Conservation (phyloP, 2,888 invertebrate genomes). For the Aporophyla nigra region DNA sequence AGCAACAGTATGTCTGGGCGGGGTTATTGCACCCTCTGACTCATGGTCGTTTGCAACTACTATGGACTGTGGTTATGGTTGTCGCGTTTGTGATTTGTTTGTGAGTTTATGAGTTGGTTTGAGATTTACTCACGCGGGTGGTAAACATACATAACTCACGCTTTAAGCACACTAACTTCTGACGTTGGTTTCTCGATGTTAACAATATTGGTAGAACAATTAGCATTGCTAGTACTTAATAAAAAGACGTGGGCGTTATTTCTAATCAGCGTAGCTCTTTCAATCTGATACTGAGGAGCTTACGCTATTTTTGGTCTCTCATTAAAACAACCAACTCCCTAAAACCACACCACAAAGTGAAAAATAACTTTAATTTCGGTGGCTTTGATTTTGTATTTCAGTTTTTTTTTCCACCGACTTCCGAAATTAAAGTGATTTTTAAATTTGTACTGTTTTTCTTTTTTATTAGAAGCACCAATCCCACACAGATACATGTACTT, state of each 20-base stretch:
- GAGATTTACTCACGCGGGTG: constrained; percentile 17
- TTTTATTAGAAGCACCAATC: too few species aligned
- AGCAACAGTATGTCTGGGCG: constrained; percentile 74
- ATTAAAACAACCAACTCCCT: neutral
- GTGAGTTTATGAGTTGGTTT: constrained; percentile 54
- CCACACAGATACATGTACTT: too few species aligned
- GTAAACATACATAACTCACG: constrained; percentile 30
- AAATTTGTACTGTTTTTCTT: too few species aligned
- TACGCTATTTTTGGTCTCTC: neutral
- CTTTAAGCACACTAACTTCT: constrained; percentile 4
- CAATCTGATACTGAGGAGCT: neutral
- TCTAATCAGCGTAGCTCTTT: neutral
- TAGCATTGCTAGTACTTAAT: neutral
- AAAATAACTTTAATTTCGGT: too few species aligned
- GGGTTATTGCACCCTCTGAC: constrained; percentile 81
- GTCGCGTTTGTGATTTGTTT: constrained; percentile 53
- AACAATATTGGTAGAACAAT: neutral
- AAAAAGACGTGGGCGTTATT: neutral
- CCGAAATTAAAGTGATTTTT: too few species aligned
- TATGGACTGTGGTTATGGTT: constrained; percentile 36
- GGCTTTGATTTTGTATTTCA: too few species aligned
- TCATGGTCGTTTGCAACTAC: constrained; percentile 71
- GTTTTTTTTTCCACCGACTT: too few species aligned
- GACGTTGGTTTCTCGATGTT: neutral
- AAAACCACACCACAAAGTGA: too few species aligned